These are phyloP conservation scores for Gymnoscopelus braueri DNA, from an alignment of 2,797 vertebrate genomes.

Conservation along the genomic window DNA sequence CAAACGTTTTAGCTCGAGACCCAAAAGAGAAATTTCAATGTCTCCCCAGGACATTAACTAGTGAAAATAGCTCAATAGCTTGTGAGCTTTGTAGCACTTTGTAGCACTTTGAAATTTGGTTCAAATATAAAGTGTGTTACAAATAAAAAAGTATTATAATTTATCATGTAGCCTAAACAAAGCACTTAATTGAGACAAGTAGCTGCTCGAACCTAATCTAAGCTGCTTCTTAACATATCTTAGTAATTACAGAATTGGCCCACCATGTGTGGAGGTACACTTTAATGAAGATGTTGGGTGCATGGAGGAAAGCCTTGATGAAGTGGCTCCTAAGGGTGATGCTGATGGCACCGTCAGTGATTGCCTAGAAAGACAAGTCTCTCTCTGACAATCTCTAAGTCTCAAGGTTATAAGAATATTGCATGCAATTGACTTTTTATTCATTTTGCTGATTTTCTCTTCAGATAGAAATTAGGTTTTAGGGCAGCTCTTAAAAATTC, in stretches of 20 bases:
- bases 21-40: too few relatives aligned
- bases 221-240: conserved; percentile 35
- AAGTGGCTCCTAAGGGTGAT: conserved; percentile 47
- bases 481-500: not conserved
- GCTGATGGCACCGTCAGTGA: conserved; percentile 25
- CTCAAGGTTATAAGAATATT: conserved; percentile 44
- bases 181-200: conserved; percentile 48
- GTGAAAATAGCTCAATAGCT: too few relatives aligned
- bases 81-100: too few relatives aligned
- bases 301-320: conserved; percentile 38
- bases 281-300: conserved; percentile 49
- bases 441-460: conserved; percentile 25
- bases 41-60: too few relatives aligned
- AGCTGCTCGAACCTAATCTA: conserved; percentile 43
- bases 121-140: too few relatives aligned
- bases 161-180: conserved; percentile 37
- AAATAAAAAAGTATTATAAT: too few relatives aligned
- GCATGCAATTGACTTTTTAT: conserved; percentile 36
- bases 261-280: conserved; percentile 42
- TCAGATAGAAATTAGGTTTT: not conserved
- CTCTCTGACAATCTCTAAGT: conserved; percentile 23
- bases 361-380: conserved; percentile 29
- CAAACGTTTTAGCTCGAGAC: too few relatives aligned
- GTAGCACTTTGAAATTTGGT: too few relatives aligned
- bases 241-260: conserved; percentile 53